Conservation (phyloP, 2,797 vertebrate genomes). For the Girardinus metallicus region DNA sequence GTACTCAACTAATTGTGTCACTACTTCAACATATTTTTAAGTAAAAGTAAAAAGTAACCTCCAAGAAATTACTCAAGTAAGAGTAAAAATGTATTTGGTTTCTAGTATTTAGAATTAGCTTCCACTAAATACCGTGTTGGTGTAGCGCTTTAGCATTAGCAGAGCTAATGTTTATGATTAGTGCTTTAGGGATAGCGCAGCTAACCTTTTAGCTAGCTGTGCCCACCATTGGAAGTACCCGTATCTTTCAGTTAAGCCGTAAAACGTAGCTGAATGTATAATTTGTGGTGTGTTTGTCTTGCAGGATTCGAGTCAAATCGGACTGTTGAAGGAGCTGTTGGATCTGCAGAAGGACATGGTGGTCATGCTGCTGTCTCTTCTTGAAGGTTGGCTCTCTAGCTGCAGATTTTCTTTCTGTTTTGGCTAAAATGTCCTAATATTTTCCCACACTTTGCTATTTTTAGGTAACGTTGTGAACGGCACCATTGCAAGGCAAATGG, state of each 20-base stretch:
- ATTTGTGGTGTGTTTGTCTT: constrained; percentile 6
- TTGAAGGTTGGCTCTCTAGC: constrained; percentile 83
- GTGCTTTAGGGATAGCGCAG: background rate
- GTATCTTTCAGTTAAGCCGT: background rate
- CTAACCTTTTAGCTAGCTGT: background rate
- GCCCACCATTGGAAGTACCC: background rate
- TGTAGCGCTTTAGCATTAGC: background rate
- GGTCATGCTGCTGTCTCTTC: constrained; percentile 93
- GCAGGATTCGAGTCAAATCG: constrained; percentile 95
- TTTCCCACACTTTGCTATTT: constrained; percentile 14
- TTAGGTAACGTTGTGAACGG: constrained; percentile 95
- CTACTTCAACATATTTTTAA: too few species aligned
- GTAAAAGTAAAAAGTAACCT: too few species aligned
- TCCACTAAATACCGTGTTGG: background rate
- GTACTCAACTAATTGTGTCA: too few species aligned
- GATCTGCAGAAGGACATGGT: constrained; percentile 98
- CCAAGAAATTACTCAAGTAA: too few species aligned
- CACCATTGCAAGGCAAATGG: constrained; percentile 96
- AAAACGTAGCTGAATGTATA: background rate
- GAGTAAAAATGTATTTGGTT: too few species aligned
- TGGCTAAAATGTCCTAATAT: background rate
- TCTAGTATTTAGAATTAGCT: background rate
- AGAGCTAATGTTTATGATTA: background rate
- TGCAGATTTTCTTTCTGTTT: background rate
- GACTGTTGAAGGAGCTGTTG: constrained; percentile 91